Base-by-base conservation (phyloP, 2,797 vertebrate genomes). In the Sarcophilus harrisii region DNA sequence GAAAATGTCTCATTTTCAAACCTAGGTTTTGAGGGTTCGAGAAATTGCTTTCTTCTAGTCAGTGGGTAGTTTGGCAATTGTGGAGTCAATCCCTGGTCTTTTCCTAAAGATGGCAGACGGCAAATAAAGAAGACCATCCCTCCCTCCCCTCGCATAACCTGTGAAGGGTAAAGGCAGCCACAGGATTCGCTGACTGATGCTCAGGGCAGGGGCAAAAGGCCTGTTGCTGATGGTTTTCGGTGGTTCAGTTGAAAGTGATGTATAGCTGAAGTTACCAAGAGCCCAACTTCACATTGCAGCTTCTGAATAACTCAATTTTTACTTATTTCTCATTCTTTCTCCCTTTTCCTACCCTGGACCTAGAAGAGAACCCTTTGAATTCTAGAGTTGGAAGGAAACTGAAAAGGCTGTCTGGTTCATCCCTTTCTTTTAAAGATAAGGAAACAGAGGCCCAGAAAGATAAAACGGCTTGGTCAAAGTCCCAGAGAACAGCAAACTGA, bases 341-440 rank as follows among this genome's bases (percentile, higher is more conserved):
- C 94, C 58, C n/a, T 30, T 24, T 49, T n/a, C 16, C 28, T 57
- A 45, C n/a, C 16, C 73, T 52, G 90, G 28, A 32, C 92, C 92
- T 92, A 95, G 89, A 91, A 95, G 55, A 95, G 96, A 96, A 96
- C 29, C 87, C 57, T 59, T 90, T 73, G 94, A 96, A 93, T 93
- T 95, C 91, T 87, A 58, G 94, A 95, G 94, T 58, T 62, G 91
- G 92, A 94, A 94, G 62, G 89, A 87, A 87, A 62, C 91, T 89
- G 93, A 54, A 60, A 81, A 93, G 87, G 58, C 1, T 30, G 87
- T 93, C 92, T 87, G 60, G 93, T 57, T 89, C 91, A 73, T 54
- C 93, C 93, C 92, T 38, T 58, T 58, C 24, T 66, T 91, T 54
- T 90, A 90, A 29, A 93, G 59, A 95, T 87, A 90, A 92, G 87